Evolutionary conservation across 2,888 invertebrate genomes (phyloP).

Genomic region (Microctonus aethiopoides): DNA sequence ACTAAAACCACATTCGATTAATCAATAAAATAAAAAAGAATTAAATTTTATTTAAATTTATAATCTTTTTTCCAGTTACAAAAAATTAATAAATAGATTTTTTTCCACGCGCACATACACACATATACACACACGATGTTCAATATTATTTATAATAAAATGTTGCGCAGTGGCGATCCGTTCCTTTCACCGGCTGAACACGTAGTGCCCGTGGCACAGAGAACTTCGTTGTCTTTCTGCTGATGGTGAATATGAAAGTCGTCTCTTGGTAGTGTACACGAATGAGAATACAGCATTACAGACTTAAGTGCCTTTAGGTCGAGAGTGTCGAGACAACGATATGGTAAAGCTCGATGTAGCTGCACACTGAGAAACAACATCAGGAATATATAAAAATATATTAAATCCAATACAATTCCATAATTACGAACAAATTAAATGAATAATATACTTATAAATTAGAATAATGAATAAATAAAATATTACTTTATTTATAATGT

Average conservation of each 20-base stretch:
- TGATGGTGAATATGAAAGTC: constrained; percentile 56
- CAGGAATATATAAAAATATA: too few species aligned
- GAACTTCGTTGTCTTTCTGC: constrained; percentile 45
- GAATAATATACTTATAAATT: too few species aligned
- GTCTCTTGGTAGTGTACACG: constrained; percentile 30
- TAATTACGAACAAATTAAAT: too few species aligned
- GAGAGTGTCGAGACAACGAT: too few species aligned
- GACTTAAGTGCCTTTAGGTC: constrained; percentile 8
- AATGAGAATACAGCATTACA: constrained; percentile 30
- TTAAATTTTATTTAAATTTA: not conserved
- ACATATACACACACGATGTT: not conserved
- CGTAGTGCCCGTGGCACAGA: constrained; percentile 50
- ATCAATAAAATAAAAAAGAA: not conserved
- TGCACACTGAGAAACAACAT: too few species aligned
- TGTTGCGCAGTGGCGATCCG: constrained; percentile 49
- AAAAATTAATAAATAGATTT: constrained; percentile 33
- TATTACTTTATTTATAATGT: too few species aligned
- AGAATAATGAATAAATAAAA: too few species aligned
- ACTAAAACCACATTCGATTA: too few species aligned
- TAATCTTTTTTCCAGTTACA: not conserved
- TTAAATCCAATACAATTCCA: too few species aligned
- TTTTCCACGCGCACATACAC: not conserved
- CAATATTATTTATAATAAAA: not conserved
- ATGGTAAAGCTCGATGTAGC: too few species aligned
- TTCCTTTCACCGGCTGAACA: constrained; percentile 62